Evolutionary conservation across 2,888 invertebrate species (phyloP).

Genomic region (Lydus trimaculatus): DNA sequence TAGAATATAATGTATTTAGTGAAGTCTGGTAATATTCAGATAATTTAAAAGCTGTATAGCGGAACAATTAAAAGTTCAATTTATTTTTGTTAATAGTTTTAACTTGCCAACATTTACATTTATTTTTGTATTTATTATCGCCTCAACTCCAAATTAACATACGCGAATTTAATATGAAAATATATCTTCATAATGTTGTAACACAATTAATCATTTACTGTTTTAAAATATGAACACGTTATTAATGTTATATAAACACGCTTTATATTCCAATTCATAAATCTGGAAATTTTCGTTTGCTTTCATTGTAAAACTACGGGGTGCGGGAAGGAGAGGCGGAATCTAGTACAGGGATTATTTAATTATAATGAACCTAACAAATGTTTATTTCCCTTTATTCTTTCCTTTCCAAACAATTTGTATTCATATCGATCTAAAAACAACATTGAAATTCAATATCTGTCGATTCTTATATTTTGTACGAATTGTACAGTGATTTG

Average conservation of each 20-base stretch:
- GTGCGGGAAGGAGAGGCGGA: background rate
- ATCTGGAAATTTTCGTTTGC: background rate
- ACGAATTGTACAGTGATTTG: conserved; percentile 5
- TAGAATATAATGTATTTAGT: background rate
- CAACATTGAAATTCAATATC: background rate
- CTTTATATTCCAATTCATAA: conserved; percentile 4
- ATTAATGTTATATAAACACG: conserved; percentile 9
- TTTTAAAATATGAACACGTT: conserved; percentile 7
- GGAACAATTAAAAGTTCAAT: conserved; percentile 2
- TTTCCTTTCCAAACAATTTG: background rate
- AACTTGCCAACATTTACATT: background rate
- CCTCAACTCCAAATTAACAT: background rate
- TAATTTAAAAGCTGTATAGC: background rate
- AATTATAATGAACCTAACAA: background rate
- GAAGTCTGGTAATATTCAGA: background rate
- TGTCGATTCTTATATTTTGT: background rate
- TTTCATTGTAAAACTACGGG: background rate
- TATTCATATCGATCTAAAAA: background rate
- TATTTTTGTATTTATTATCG: background rate
- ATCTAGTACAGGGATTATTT: background rate
- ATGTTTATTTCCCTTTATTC: background rate
- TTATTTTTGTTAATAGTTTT: background rate
- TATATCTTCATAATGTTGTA: conserved; percentile 8
- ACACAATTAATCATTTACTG: conserved; percentile 5
- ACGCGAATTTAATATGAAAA: background rate